phyloP scores from a whole-genome alignment of 2,113 vertebrate genomes.

The Syrmaticus mikado region DNA sequence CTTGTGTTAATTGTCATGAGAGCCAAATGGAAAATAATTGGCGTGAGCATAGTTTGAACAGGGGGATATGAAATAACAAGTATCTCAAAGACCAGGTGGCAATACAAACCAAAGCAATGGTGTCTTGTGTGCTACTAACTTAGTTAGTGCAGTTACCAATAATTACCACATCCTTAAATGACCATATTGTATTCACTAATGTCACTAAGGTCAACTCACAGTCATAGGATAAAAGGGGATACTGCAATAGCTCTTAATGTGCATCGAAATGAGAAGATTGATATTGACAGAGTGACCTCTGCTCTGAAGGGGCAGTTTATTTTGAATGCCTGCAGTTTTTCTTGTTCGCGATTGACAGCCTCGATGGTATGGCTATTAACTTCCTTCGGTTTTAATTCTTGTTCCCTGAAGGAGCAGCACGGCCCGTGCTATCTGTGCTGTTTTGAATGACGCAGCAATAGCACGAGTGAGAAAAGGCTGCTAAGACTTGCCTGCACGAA shows the following conservation, averaged over 20 bases:
- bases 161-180: slow-evolving; percentile 64
- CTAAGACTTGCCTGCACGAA: neutral
- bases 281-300: slow-evolving; percentile 59
- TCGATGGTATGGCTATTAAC: neutral
- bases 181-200: slow-evolving; percentile 52
- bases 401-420: neutral
- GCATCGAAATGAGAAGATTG: slow-evolving; percentile 58
- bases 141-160: slow-evolving; percentile 30
- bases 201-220: slow-evolving; percentile 63
- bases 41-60: neutral
- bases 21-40: neutral
- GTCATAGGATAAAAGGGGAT: slow-evolving; percentile 49
- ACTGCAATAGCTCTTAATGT: slow-evolving; percentile 46
- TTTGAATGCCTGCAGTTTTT: slow-evolving; percentile 48
- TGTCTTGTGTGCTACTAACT: slow-evolving; percentile 19
- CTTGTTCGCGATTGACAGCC: neutral
- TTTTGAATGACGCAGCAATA: neutral
- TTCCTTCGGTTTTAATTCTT: neutral
- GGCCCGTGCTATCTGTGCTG: neutral
- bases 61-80: neutral
- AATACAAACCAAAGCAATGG: neutral
- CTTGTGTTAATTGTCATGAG: neutral
- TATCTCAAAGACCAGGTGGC: slow-evolving; percentile 57
- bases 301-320: slow-evolving; percentile 18
- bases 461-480: neutral